Conservation (phyloP, 2,797 vertebrate species). For the Coregonus ussuriensis region DNA sequence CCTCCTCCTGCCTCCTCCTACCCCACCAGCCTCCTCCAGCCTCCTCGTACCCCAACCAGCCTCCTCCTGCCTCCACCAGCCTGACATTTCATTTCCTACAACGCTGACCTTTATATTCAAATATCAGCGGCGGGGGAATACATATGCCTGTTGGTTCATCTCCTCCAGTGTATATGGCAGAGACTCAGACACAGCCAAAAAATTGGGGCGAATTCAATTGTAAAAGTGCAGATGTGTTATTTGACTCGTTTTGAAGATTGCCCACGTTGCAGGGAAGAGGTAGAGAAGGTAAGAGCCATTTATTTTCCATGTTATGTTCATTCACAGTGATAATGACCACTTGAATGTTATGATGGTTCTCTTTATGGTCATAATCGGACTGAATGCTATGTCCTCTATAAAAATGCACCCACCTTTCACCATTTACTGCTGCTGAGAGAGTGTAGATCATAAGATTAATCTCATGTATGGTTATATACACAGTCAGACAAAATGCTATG, state of each 20-base stretch:
- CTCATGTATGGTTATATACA: not conserved
- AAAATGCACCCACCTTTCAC: no score
- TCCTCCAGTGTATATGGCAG: not conserved
- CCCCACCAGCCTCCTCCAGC: not conserved
- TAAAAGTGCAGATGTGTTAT: not conserved
- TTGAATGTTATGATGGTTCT: no score
- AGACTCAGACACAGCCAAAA: not conserved
- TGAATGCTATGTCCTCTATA: not conserved
- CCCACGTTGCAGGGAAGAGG: no score
- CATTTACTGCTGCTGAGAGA: not conserved
- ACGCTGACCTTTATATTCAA: not conserved
- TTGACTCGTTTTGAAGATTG: no score
- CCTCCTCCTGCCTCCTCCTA: not conserved
- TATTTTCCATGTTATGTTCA: no score
- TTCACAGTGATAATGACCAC: no score
- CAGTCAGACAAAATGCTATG: not conserved
- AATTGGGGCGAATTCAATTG: not conserved
- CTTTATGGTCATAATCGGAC: slow-evolving; percentile 9
- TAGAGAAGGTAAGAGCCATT: no score
- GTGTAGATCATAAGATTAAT: not conserved
- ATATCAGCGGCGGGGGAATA: not conserved
- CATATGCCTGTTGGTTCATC: not conserved
- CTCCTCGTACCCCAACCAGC: not conserved
- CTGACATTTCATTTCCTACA: not conserved
- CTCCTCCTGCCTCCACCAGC: no score